Evolutionary conservation across 2,797 vertebrate species (phyloP).

Genomic region (Crypturellus tataupa): DNA sequence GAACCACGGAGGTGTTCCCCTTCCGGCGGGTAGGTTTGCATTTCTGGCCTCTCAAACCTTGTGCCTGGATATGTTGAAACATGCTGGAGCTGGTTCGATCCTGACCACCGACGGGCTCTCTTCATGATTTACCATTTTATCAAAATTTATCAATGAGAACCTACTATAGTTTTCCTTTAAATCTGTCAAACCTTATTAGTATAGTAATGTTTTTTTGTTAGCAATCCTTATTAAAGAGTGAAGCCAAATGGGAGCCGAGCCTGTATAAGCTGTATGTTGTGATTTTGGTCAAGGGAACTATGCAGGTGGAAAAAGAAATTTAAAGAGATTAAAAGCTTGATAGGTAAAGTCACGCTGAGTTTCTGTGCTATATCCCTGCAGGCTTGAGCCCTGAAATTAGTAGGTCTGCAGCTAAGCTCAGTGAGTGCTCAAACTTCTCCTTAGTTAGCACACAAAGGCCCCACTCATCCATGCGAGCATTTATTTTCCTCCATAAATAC

Average conservation of each 20-base stretch:
- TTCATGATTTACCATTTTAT: fast-evolving
- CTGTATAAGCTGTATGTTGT: background rate
- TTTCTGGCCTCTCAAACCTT: background rate
- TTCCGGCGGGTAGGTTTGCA: background rate
- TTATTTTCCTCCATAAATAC: slow-evolving; percentile 18
- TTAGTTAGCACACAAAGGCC: background rate
- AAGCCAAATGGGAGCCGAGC: background rate
- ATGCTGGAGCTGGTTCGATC: background rate
- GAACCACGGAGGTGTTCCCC: background rate
- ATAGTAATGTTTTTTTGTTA: background rate
- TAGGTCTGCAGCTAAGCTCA: background rate
- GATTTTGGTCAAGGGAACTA: background rate
- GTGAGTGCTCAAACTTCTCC: background rate
- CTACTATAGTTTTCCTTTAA: background rate
- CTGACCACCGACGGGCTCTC: background rate
- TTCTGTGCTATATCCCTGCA: background rate
- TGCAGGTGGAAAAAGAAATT: background rate
- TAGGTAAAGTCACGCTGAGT: background rate
- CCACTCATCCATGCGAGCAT: background rate
- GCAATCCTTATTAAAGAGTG: background rate
- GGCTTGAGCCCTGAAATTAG: background rate
- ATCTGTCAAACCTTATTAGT: background rate
- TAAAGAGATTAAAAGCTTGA: background rate
- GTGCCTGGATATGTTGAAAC: background rate
- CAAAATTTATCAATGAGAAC: background rate